Percentiles rank a stretch among this genome's conserved stretches.
Conservation (phyloP, 2,888 invertebrate species). For the Conchocele bisecta region DNA sequence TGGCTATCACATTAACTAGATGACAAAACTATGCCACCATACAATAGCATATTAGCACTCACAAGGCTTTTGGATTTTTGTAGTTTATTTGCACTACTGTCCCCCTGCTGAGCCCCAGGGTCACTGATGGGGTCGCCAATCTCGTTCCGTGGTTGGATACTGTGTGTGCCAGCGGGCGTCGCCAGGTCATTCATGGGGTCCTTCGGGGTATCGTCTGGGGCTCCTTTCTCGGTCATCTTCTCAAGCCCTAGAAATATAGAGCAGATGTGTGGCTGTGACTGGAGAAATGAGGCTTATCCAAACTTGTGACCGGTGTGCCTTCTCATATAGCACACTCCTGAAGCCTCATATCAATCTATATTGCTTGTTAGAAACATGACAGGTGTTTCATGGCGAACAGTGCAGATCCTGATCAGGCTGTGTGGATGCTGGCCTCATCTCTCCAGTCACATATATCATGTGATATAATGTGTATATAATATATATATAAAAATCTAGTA, state of each 20-base stretch:
- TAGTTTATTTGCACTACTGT: constrained; percentile 53
- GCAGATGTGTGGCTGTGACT: too few species aligned
- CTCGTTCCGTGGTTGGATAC: constrained; percentile 74
- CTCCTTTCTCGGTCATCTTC: constrained; percentile 97
- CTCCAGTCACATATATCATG: not conserved
- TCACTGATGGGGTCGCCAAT: constrained; percentile 68
- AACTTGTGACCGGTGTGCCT: too few species aligned
- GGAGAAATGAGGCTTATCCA: too few species aligned
- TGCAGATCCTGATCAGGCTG: too few species aligned
- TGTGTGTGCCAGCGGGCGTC: constrained; percentile 66
- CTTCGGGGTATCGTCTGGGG: constrained; percentile 88
- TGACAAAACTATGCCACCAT: too few species aligned
- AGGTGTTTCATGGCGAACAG: too few species aligned
- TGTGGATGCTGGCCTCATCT: too few species aligned
- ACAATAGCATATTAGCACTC: too few species aligned
- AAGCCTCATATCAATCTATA: too few species aligned
- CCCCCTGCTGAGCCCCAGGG: constrained; percentile 35
- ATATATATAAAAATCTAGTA: not conserved
- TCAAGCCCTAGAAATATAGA: constrained; percentile 88
- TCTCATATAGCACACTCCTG: too few species aligned
- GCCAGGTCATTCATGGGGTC: constrained; percentile 75
- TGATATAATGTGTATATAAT: too few species aligned
- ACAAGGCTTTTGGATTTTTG: constrained; percentile 68
- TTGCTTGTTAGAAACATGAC: too few species aligned
- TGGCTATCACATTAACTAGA: constrained; percentile 32